A percentile compares a stretch with the other conserved stretches of the same genome.
phyloP scores from a whole-genome alignment of 2,888 invertebrate species.

The Thecocarcelia acutangulata region DNA sequence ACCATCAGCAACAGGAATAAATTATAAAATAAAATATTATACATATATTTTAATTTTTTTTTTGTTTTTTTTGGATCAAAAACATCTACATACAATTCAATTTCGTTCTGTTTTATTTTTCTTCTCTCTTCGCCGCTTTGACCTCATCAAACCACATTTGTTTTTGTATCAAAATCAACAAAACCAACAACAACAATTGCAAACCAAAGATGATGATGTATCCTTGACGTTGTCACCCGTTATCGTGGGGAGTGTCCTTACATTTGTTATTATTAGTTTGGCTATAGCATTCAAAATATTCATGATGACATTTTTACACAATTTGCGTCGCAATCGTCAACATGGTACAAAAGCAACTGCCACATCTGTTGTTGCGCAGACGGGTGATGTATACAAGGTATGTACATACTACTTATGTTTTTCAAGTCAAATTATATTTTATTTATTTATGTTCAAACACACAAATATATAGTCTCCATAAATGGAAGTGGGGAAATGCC shows the following conservation, averaged over 20 bases:
- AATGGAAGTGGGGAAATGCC: background rate
- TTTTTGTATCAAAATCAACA: slow-evolving; percentile 28
- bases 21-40: no score
- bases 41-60: slow-evolving; percentile 1
- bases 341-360: slow-evolving; percentile 79
- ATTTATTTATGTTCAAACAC: background rate
- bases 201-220: slow-evolving; percentile 78
- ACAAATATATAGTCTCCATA: background rate
- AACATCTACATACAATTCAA: slow-evolving; percentile 35
- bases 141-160: slow-evolving; percentile 7
- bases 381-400: slow-evolving; percentile 80
- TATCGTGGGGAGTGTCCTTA: slow-evolving; percentile 81
- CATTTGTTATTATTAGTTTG: slow-evolving; percentile 81
- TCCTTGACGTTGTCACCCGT: slow-evolving; percentile 80
- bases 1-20: slow-evolving; percentile 4
- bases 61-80: slow-evolving; percentile 25
- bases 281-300: slow-evolving; percentile 81
- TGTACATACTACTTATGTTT: slow-evolving; percentile 64
- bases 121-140: background rate
- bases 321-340: slow-evolving; percentile 80
- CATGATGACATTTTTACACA: slow-evolving; percentile 80
- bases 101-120: slow-evolving; percentile 22
- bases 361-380: slow-evolving; percentile 77
- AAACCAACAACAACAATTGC: slow-evolving; percentile 24
- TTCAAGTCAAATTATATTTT: slow-evolving; percentile 3